phyloP scores from a whole-genome alignment of 1,140 invertebrate genomes.

The Caenorhabditis remanei region DNA sequence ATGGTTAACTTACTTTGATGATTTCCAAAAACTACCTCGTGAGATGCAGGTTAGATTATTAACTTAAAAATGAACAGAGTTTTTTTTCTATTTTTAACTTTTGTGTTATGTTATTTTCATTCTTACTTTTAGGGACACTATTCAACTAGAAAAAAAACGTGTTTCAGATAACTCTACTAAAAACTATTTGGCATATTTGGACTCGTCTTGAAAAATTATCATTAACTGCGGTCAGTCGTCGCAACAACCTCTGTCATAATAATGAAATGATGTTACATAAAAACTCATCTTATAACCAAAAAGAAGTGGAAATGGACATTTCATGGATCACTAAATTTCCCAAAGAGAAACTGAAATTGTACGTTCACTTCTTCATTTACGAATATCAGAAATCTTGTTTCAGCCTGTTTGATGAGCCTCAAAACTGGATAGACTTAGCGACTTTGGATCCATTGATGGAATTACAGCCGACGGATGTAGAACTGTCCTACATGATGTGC shows the following conservation, averaged over 20 bases:
- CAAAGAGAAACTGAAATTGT: constrained; percentile 6
- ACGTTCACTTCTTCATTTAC: not conserved
- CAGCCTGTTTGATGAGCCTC: not conserved
- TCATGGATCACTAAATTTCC: not conserved
- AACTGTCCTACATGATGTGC: constrained; percentile 26
- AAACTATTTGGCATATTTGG: constrained; percentile 16
- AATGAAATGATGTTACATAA: not conserved
- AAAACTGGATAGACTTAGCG: not conserved
- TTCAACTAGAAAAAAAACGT: not conserved
- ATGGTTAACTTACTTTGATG: not conserved
- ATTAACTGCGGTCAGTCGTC: not conserved
- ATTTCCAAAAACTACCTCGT: not conserved
- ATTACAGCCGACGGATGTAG: not conserved
- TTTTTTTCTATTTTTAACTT: too few relatives aligned
- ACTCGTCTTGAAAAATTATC: not conserved
- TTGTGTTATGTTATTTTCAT: too few relatives aligned
- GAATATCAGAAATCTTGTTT: not conserved
- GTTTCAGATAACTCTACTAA: not conserved
- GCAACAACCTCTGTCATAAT: not conserved
- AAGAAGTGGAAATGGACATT: not conserved
- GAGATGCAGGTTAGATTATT: not conserved
- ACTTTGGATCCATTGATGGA: not conserved
- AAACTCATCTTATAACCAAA: not conserved
- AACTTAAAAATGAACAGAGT: not conserved
- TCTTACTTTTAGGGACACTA: too few relatives aligned